A percentile compares a stretch with the other conserved stretches of the same genome.
Evolutionary conservation across 2,113 vertebrate genomes (phyloP).

Genomic region (Paradisaea rubra): DNA sequence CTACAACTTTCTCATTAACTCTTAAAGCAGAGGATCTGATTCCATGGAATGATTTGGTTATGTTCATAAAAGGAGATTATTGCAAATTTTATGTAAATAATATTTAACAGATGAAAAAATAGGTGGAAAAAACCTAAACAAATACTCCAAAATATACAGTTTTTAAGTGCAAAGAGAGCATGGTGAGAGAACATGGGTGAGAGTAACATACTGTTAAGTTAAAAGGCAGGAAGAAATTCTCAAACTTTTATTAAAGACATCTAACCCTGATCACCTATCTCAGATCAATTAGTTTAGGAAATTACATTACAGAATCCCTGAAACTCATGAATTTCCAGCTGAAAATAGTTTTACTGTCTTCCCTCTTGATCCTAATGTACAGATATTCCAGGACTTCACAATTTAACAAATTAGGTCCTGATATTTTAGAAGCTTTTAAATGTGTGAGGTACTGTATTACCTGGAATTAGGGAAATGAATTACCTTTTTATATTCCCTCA

Average conservation of each 20-base stretch:
- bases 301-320: not conserved
- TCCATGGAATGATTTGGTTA: not conserved
- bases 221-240: not conserved
- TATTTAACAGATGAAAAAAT: not conserved
- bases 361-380: not conserved
- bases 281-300: not conserved
- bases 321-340: not conserved
- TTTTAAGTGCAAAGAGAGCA: not conserved
- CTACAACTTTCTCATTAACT: not conserved
- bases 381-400: not conserved
- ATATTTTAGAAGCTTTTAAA: not conserved
- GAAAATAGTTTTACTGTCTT: not conserved
- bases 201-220: not conserved
- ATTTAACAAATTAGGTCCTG: not conserved
- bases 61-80: not conserved
- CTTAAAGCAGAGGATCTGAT: not conserved
- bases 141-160: not conserved
- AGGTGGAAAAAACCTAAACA: rapidly evolving
- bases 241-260: not conserved
- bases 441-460: not conserved
- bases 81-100: not conserved
- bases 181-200: rapidly evolving
- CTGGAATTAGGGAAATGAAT: not conserved
- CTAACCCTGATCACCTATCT: not conserved
- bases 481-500: not conserved